Evolutionary conservation across 2,888 invertebrate genomes (phyloP), one percentile per base, ranked within the genome.

Genomic region (Cancer borealis): DNA sequence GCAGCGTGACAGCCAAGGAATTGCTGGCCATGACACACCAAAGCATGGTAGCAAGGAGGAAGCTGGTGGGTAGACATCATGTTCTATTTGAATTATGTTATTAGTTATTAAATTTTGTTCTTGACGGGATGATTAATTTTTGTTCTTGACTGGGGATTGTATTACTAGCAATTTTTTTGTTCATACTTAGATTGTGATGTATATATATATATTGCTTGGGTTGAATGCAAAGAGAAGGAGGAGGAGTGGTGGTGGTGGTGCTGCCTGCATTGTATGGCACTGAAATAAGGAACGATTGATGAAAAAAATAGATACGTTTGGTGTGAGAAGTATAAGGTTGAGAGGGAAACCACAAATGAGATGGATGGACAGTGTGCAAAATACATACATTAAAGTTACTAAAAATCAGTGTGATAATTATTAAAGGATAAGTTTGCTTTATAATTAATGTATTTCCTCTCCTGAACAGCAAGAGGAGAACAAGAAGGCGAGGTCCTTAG

Each of bases 1-100:
- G 54, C 21, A 90, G 89, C 60, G 79, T 94, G 30, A 89, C 95
- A 3, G 95, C 95, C n/a, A 95, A 94, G 46, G 95, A 95, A 14
- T 54, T 95, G 26, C 95, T 95, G 14, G 87, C 46, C 17, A 95
- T 95, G 94, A 94, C 95, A 0, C 92, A 94, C 88, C 26, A 73
- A 14, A 39, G 84, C 12, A 47, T 93, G 21, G 88, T 90, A 88
- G 47, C 94, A 4, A 54, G 49, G 60, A 94, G 92, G 79, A 93
- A 26, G 39, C 89, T 94, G 79, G 95, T 95, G 88, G 60, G 93
- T 1, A 30, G 14, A 47, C 10, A 47, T 30, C 4, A 5, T 49
- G 5, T 46, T 30, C 21, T 49, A 12, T 84, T 47, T 14, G 1
- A 39, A 79, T 84, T 92, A 1, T 46, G 10, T 49, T 47, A n/a